phyloP scores from a whole-genome alignment of 2,888 invertebrate species.

The Dryococelus australis region DNA sequence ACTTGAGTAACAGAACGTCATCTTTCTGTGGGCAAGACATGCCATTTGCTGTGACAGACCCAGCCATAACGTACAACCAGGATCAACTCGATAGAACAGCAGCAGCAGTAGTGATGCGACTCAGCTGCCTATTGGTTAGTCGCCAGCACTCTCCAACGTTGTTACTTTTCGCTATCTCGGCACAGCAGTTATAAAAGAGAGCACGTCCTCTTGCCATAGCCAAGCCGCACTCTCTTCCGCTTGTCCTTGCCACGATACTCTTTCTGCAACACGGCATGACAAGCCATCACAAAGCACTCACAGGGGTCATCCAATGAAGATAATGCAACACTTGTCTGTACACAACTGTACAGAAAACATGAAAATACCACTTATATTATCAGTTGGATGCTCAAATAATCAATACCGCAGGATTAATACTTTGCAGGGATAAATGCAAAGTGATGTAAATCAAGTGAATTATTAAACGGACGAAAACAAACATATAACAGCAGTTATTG shows the following conservation, averaged over 20 bases:
- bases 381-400: not conserved
- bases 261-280: slow-evolving; percentile 59
- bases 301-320: not conserved
- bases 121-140: not conserved
- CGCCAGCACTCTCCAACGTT: not conserved
- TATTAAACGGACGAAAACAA: too few species aligned
- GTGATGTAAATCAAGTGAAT: too few species aligned
- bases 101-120: not conserved
- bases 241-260: slow-evolving; percentile 78
- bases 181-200: slow-evolving; percentile 43
- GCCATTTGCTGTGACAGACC: not conserved
- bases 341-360: not conserved
- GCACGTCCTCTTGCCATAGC: slow-evolving; percentile 42
- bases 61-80: not conserved
- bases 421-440: too few species aligned
- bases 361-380: not conserved
- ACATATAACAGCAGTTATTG: too few species aligned
- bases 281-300: not conserved
- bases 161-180: not conserved
- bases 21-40: not conserved
- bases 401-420: too few species aligned
- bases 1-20: not conserved
- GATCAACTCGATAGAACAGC: not conserved
- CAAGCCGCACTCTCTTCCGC: slow-evolving; percentile 57
- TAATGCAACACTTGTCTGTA: not conserved